Evolutionary conservation across 1,140 invertebrate genomes (phyloP), one percentile per base, ranked within the genome.

Genomic region (Elysia chlorotica): DNA sequence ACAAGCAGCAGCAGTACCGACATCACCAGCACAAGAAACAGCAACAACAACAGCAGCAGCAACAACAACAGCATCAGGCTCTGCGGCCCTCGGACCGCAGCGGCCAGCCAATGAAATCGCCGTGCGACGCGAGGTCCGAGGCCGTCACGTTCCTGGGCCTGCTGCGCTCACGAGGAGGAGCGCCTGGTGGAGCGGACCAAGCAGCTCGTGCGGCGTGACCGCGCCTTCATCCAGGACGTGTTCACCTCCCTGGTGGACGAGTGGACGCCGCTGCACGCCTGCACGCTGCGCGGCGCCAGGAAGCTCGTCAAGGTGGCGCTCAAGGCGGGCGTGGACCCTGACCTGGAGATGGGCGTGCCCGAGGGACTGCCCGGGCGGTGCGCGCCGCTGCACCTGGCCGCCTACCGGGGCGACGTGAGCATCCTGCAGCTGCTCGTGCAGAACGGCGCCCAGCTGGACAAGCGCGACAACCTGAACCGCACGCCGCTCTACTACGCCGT

Each of bases 201-300:
- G 68, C 54, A 77, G 37, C 70, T 85, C 10, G 75, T 82, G 1
- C 82, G 82, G 75, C 73, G 67, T 10, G 76, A 84, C 38, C 73
- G 75, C 28, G 74, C 76, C 21, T 76, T 80, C 31, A 74, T 75
- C n/a, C 75, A 76, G 23, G 37, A 73, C 31, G 74, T 85, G 2
- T 85, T 86, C 37, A 76, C 75, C 38, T 73, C 76, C 2, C 57
- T 76, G 14, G 76, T 83, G 0, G 82, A 83, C 33, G 82, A 78
- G 2, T 85, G 83, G 83, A 83, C 83, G 2, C 80, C 81, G 17
- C 79, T 85, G 48, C 83, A 85, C 67, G 83, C 83, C n/a, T 82
- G 79, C 71, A 79, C 80, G 10, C 74, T 85, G 2, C 77, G 81
- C 0, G 82, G 83, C 3, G 81, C 80, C 14, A 67, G 81, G 2